Percentiles rank a stretch among this genome's conserved stretches.
phyloP scores from a whole-genome alignment of 2,113 vertebrate species.

The Bubalus kerabau region DNA sequence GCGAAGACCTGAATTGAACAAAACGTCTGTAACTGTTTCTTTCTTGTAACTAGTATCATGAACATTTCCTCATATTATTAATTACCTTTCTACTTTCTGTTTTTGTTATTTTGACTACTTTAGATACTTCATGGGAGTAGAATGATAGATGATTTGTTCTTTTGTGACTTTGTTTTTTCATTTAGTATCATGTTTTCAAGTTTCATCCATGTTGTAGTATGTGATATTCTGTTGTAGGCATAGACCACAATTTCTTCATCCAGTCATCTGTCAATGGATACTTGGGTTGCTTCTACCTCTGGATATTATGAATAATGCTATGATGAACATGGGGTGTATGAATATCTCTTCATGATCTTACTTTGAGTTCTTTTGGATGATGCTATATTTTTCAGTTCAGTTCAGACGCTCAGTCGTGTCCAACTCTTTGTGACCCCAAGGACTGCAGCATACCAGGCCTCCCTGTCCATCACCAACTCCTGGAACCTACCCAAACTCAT shows the following conservation, averaged over 20 bases:
- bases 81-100: background rate
- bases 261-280: background rate
- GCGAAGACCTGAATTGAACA: background rate
- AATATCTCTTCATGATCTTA: background rate
- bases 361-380: background rate
- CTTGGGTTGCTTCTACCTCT: background rate
- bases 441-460: no score
- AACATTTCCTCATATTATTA: background rate
- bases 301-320: background rate
- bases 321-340: background rate
- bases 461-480: no score
- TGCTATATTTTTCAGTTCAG: background rate
- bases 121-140: background rate
- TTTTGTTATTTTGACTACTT: background rate
- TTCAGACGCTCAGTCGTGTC: background rate
- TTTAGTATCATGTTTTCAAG: background rate
- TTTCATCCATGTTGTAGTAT: background rate
- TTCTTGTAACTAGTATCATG: background rate
- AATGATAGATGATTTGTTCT: background rate
- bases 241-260: background rate
- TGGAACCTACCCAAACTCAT: no score
- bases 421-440: background rate
- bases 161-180: background rate
- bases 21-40: background rate
- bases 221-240: background rate